phyloP scores from a whole-genome alignment of 2,113 vertebrate genomes.

The Ophthalmolycus amberensis region DNA sequence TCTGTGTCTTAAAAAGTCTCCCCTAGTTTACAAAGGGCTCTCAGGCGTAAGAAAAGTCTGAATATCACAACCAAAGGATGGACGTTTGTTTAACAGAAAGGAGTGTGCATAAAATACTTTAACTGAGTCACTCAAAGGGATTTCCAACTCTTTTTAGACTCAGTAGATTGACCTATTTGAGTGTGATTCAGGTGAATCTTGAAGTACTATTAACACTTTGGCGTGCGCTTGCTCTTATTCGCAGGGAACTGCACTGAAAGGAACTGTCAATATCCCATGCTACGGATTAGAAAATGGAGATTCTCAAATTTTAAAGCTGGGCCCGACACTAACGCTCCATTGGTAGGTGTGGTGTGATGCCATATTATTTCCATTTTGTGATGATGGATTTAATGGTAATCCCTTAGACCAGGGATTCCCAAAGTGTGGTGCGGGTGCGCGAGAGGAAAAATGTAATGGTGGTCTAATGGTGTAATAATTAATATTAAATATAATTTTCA shows the following conservation, averaged over 20 bases:
- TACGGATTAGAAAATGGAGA: background rate
- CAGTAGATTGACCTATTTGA: background rate
- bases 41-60: background rate
- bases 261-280: background rate
- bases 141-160: background rate
- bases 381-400: background rate
- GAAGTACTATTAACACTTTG: background rate
- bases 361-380: background rate
- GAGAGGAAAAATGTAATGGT: too few species aligned
- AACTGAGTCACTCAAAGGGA: background rate
- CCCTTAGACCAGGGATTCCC: too few species aligned
- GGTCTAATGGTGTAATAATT: too few species aligned
- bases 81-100: background rate
- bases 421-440: too few species aligned
- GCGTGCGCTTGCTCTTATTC: background rate
- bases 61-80: background rate
- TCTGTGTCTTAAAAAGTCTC: background rate
- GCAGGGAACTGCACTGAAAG: background rate
- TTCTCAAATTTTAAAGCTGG: background rate
- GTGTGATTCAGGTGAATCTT: background rate
- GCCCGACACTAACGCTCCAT: background rate
- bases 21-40: slow-evolving; percentile 7
- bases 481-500: too few species aligned
- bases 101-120: background rate
- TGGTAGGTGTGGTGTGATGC: background rate